Percentiles rank a stretch among this genome's conserved stretches.
These are phyloP conservation scores for Sesamia nonagrioides DNA, from an alignment of 1,140 invertebrate species.

Conservation along the genomic window DNA sequence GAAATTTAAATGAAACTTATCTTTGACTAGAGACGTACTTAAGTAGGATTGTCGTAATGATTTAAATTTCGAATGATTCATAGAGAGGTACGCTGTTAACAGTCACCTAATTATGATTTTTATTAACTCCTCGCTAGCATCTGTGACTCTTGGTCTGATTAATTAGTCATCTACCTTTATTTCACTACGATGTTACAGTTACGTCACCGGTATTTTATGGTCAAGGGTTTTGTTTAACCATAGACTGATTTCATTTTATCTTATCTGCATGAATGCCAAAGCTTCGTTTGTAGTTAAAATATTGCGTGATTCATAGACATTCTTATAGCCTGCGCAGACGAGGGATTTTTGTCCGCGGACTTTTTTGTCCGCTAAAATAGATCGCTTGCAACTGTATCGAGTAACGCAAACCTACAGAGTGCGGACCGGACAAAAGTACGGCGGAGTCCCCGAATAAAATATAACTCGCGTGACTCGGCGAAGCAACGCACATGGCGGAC, in stretches of 20 bases:
- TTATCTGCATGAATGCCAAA: conserved; percentile 32
- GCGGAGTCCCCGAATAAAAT: too few relatives aligned
- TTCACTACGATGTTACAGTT: neutral
- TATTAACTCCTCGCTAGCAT: conserved; percentile 15
- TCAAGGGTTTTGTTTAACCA: conserved; percentile 35
- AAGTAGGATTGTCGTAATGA: too few relatives aligned
- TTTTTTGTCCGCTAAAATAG: too few relatives aligned
- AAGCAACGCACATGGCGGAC: too few relatives aligned
- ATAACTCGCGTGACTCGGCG: too few relatives aligned
- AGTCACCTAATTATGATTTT: conserved; percentile 25
- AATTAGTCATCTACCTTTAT: conserved; percentile 24
- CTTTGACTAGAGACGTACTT: too few relatives aligned
- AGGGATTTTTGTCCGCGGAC: too few relatives aligned
- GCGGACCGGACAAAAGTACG: too few relatives aligned
- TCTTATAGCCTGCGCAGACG: too few relatives aligned
- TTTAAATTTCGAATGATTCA: conserved; percentile 37
- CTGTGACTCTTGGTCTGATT: conserved; percentile 6
- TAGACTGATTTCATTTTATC: conserved; percentile 13
- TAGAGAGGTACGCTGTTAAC: neutral
- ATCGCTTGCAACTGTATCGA: too few relatives aligned
- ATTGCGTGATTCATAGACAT: neutral
- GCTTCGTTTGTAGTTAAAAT: neutral
- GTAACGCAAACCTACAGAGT: too few relatives aligned
- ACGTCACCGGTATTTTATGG: conserved; percentile 30
- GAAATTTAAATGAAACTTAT: too few relatives aligned